Evolutionary conservation across 2,888 invertebrate species (phyloP).

Genomic region (Eupithecia subfuscata): DNA sequence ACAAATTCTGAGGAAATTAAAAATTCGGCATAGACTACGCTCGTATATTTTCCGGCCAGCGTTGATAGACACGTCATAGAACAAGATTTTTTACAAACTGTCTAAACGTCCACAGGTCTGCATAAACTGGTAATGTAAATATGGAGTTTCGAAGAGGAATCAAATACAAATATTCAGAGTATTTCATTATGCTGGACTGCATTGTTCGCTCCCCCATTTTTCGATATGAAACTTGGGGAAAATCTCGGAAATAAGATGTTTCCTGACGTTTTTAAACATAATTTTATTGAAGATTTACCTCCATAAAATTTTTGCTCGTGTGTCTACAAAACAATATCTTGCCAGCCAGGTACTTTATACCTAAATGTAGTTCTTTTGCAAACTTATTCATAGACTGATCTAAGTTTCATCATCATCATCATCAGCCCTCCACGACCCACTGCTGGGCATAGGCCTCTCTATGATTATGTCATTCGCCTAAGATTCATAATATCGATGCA

Average conservation of each 20-base stretch:
- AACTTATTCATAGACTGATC: neutral
- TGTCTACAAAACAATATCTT: neutral
- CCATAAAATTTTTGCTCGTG: neutral
- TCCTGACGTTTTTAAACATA: conserved; percentile 9
- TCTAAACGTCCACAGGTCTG: conserved; percentile 43
- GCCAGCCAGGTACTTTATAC: neutral
- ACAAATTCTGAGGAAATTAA: conserved; percentile 46
- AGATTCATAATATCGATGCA: too few species aligned
- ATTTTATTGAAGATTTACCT: neutral
- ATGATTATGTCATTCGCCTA: too few species aligned
- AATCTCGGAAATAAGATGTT: conserved; percentile 30
- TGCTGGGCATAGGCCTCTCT: too few species aligned
- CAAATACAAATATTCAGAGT: conserved; percentile 78
- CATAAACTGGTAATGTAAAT: conserved; percentile 51
- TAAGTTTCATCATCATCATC: too few species aligned
- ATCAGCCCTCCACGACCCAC: too few species aligned
- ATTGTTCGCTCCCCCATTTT: conserved; percentile 65
- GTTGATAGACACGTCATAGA: conserved; percentile 41
- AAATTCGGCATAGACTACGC: conserved; percentile 39
- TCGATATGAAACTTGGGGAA: conserved; percentile 55
- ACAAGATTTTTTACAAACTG: conserved; percentile 14
- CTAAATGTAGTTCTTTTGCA: neutral
- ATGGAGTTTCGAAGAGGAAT: conserved; percentile 61
- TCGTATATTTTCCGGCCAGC: conserved; percentile 46
- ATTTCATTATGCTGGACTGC: conserved; percentile 71